A percentile compares a stretch with the other conserved stretches of the same genome.
phyloP scores from a whole-genome alignment of 2,888 invertebrate genomes.

The Geotrupes spiniger region DNA sequence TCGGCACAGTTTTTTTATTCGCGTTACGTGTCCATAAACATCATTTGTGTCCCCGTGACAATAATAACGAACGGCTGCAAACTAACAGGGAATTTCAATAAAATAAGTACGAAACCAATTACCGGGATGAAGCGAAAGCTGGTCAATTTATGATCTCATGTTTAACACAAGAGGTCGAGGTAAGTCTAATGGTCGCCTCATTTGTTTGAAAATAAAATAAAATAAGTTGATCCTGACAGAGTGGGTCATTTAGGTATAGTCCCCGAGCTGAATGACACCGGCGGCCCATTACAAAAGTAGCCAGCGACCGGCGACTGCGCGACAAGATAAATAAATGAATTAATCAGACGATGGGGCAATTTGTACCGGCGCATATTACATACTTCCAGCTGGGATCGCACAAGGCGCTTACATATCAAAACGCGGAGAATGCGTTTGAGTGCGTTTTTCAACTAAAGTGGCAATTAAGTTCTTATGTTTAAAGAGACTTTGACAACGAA shows the following conservation, averaged over 20 bases:
- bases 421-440: background rate
- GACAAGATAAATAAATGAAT: slow-evolving; percentile 29
- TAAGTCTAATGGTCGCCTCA: slow-evolving; percentile 35
- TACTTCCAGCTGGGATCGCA: slow-evolving; percentile 4
- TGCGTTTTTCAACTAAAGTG: slow-evolving; percentile 5
- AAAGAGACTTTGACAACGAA: no score
- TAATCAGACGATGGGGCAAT: slow-evolving; percentile 35
- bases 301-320: slow-evolving; percentile 8
- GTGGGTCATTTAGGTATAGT: slow-evolving; percentile 20
- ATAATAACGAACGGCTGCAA: no score
- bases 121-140: background rate
- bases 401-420: background rate
- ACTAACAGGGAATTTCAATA: no score
- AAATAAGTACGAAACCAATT: no score
- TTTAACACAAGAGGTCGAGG: slow-evolving; percentile 20
- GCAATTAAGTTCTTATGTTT: no score
- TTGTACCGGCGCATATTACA: slow-evolving; percentile 15
- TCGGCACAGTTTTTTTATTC: no score
- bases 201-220: slow-evolving; percentile 36
- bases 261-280: slow-evolving; percentile 3
- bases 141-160: slow-evolving; percentile 22
- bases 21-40: no score
- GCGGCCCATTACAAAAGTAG: slow-evolving; percentile 2
- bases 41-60: no score
- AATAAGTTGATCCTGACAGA: slow-evolving; percentile 22